Evolutionary conservation across 1,140 invertebrate species (phyloP).

Genomic region (Venturia canescens): DNA sequence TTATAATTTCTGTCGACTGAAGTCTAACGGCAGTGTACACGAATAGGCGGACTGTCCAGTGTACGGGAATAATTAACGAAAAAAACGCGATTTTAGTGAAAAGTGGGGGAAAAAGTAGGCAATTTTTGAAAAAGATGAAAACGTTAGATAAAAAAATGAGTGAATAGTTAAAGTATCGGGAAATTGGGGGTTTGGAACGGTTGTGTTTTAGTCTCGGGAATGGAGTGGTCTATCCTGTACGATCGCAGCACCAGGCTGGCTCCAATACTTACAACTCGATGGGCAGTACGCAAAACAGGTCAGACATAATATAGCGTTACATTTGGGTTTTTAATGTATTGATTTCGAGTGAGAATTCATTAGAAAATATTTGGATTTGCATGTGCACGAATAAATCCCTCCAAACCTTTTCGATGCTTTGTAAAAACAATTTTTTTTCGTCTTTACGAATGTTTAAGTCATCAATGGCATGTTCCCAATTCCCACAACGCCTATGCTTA

Average conservation of each 20-base stretch:
- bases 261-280: conserved; percentile 90
- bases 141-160: background rate
- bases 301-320: conserved; percentile 77
- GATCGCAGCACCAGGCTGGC: conserved; percentile 82
- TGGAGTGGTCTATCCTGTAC: conserved; percentile 90
- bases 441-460: no score
- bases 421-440: no score
- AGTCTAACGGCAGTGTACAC: no score
- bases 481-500: no score
- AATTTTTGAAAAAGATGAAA: background rate
- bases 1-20: no score
- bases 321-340: conserved; percentile 35
- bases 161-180: conserved; percentile 46
- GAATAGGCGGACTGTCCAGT: no score
- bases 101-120: background rate
- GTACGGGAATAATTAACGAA: no score
- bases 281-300: conserved; percentile 91
- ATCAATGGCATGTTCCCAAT: no score
- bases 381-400: no score
- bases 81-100: background rate
- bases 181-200: conserved; percentile 69
- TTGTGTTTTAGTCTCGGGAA: conserved; percentile 89
- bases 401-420: no score
- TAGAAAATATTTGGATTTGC: no score
- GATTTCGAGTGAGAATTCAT: conserved; percentile 47